Evolutionary conservation across 1,140 invertebrate species (phyloP), one percentile per base, ranked within the genome.

Genomic region (Nephila pilipes): DNA sequence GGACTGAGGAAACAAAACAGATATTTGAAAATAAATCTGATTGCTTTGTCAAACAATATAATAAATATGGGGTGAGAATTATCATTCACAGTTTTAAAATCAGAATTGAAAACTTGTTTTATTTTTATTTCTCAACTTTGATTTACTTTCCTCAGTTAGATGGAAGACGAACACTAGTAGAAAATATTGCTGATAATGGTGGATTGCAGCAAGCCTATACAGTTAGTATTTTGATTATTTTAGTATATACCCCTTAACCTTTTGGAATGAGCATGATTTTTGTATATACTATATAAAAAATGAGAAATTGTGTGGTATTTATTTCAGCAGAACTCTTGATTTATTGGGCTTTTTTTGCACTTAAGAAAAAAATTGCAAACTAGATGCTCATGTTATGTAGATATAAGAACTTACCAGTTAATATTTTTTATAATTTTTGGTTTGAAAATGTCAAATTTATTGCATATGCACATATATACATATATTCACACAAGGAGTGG

Each of bases 171-270:
- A 93, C 85, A 80, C 32, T 93, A 46, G 57, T 85, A n/a, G 92
- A 93, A 63, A 88, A 93, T 54, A 90, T 93, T 60, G 92, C 85
- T 25, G 92, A 93, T 29, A 93, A 93, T 20, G 92, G 92, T 80
- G 92, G 92, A 46, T 36, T 88, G 18, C 29, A 58, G 1, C 87
- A 88, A 69, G 60, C 87, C 38, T 88, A 88, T 32, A 25, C 29
- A 18, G 87, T 88, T 20, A 75, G 18, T 12, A 58, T 60, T 60
- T 18, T 14, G 6, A 25, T 60, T 20, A 20, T 60, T 60, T 60
- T 60, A 60, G 14, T 60, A 57, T 4, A 60, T 16, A 20, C 20
- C 20, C 18, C 5, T 22, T 20, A 20, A 20, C 3, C 2, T 60
- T 18, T 58, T 60, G 18, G 4, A 60, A 60, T 20, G 16, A 60